Conservation (phyloP, 2,113 vertebrate genomes). For the Nothobranchius furzeri region DNA sequence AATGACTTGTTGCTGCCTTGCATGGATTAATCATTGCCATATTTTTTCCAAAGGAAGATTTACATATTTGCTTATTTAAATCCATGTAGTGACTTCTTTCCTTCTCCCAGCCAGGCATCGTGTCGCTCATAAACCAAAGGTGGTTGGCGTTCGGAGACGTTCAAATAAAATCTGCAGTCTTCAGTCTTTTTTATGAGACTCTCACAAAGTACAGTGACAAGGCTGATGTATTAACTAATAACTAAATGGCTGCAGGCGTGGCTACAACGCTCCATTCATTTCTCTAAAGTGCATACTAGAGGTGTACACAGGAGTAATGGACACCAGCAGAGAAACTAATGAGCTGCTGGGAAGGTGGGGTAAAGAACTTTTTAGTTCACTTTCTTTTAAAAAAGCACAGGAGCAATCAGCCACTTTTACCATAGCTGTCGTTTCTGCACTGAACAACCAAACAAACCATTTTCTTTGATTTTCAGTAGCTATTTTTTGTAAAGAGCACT, state of each 20-base stretch:
- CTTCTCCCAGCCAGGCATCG: not conserved
- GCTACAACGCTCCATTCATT: slow-evolving; percentile 25
- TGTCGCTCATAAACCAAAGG: slow-evolving; percentile 4
- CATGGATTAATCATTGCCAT: not conserved
- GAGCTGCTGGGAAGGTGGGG: slow-evolving; percentile 33
- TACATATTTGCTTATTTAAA: not conserved
- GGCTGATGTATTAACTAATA: slow-evolving; percentile 53
- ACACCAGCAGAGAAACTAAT: slow-evolving; percentile 61
- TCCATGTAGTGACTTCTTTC: not conserved
- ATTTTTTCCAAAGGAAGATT: not conserved
- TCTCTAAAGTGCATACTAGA: slow-evolving; percentile 38
- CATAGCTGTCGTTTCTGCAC: slow-evolving; percentile 13
- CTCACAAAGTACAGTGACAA: slow-evolving; percentile 20
- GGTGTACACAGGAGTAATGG: slow-evolving; percentile 34
- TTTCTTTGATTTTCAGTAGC: too few species aligned
- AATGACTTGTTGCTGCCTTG: not conserved
- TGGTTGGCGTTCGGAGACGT: slow-evolving; percentile 11
- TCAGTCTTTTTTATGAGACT: slow-evolving; percentile 22
- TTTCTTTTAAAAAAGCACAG: slow-evolving; percentile 22
- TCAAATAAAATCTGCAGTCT: slow-evolving; percentile 11
- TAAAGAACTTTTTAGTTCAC: slow-evolving; percentile 23
- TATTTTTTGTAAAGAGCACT: slow-evolving; percentile 13
- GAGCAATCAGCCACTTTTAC: slow-evolving; percentile 23
- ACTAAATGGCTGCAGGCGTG: slow-evolving; percentile 29
- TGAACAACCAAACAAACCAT: not conserved